A percentile compares a stretch with the other conserved stretches of the same genome.
These are phyloP conservation scores for Serripes groenlandicus DNA, from an alignment of 2,888 invertebrate genomes.

Conservation along the genomic window DNA sequence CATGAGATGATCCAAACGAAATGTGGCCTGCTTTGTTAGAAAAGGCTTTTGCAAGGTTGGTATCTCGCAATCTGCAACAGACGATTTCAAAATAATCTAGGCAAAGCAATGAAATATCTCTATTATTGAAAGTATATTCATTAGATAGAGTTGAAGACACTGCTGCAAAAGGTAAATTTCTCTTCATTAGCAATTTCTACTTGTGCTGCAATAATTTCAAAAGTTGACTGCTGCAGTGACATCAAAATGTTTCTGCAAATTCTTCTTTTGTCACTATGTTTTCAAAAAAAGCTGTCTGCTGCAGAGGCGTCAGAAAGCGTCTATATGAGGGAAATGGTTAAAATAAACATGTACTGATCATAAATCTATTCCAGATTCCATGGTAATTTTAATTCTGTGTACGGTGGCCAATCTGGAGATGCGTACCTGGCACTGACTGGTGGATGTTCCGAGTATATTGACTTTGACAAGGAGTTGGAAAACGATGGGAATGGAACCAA, in stretches of 20 bases:
- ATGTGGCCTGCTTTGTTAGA: constrained; percentile 84
- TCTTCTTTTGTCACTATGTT: not conserved
- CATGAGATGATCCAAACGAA: constrained; percentile 77
- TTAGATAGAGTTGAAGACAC: not conserved
- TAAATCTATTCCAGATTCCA: constrained; percentile 86
- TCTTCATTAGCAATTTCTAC: not conserved
- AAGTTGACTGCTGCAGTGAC: no score
- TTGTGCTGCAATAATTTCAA: not conserved
- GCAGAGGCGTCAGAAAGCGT: no score
- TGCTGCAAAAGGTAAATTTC: not conserved
- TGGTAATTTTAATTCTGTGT: constrained; percentile 90
- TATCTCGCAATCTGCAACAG: no score
- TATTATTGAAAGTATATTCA: no score
- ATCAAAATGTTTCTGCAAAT: no score
- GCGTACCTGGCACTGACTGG: constrained; percentile 92
- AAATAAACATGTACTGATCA: not conserved
- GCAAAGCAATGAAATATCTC: no score
- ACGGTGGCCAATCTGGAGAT: constrained; percentile 89
- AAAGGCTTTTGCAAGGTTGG: constrained; percentile 83
- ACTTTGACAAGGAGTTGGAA: constrained; percentile 66
- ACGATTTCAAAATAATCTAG: no score
- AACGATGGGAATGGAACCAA: constrained; percentile 45
- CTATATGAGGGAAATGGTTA: not conserved
- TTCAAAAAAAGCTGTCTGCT: not conserved
- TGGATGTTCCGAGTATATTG: constrained; percentile 91